These are phyloP conservation scores for Pseudochaenichthys georgianus DNA, from an alignment of 2,797 vertebrate species.

Conservation along the genomic window DNA sequence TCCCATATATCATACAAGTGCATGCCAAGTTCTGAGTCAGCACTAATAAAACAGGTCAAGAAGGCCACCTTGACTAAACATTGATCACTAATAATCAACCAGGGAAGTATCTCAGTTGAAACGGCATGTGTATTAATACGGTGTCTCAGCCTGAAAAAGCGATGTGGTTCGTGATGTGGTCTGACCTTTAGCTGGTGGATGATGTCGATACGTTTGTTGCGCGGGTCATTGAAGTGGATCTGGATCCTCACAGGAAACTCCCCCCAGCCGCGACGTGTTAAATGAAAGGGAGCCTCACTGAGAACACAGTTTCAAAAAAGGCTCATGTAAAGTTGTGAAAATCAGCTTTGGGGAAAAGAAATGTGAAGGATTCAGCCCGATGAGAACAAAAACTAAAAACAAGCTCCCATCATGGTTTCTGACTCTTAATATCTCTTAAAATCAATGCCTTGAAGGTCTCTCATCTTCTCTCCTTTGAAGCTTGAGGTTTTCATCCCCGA, in stretches of 20 bases:
- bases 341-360: constrained; percentile 11
- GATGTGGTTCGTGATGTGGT: constrained; percentile 15
- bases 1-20: too few species aligned
- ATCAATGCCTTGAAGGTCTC: constrained; percentile 51
- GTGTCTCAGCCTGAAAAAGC: neutral
- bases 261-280: constrained; percentile 98
- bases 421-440: constrained; percentile 44
- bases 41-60: too few species aligned
- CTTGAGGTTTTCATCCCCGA: constrained; percentile 35
- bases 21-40: too few species aligned
- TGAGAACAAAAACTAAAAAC: neutral
- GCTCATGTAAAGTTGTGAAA: constrained; percentile 48
- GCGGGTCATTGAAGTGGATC: constrained; percentile 98
- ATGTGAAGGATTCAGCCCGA: constrained; percentile 7
- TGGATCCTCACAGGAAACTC: constrained; percentile 99
- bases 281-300: constrained; percentile 97
- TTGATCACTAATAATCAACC: neutral
- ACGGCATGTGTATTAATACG: neutral
- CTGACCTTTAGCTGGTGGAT: constrained; percentile 98
- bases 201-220: constrained; percentile 99
- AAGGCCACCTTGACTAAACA: too few species aligned
- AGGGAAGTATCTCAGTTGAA: neutral
- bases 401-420: constrained; percentile 22
- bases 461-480: constrained; percentile 54
- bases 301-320: constrained; percentile 56